Conservation (phyloP, 2,888 invertebrate genomes). For the Aphrophora alni region DNA sequence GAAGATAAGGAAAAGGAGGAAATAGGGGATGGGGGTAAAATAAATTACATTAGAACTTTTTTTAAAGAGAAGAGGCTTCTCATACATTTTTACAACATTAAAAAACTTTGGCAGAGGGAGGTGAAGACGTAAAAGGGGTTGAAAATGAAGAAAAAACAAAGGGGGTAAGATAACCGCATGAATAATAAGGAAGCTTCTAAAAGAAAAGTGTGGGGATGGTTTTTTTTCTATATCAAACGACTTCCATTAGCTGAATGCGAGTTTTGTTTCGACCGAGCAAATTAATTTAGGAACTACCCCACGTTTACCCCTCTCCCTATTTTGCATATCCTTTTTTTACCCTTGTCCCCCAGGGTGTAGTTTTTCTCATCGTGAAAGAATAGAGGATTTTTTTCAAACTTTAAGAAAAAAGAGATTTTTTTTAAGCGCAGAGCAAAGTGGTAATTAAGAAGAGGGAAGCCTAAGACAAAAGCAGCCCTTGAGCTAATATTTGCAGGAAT, state of each 20-base stretch:
- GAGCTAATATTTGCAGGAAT: neutral
- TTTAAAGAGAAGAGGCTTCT: neutral
- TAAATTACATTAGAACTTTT: constrained; percentile 2
- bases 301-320: constrained; percentile 4
- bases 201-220: constrained; percentile 3
- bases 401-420: neutral
- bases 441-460: neutral
- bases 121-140: constrained; percentile 24
- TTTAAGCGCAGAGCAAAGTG: neutral
- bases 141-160: constrained; percentile 32
- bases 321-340: constrained; percentile 34
- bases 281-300: constrained; percentile 41
- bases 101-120: constrained; percentile 12
- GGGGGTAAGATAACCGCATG: constrained; percentile 42
- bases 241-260: constrained; percentile 42
- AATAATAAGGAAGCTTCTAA: constrained; percentile 40
- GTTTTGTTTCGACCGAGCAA: constrained; percentile 42
- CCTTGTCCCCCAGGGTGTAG: constrained; percentile 26
- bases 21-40: neutral
- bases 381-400: neutral
- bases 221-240: constrained; percentile 38
- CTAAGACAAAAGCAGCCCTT: neutral
- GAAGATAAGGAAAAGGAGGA: neutral
- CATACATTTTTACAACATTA: constrained; percentile 9
- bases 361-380: neutral